Evolutionary conservation across 2,113 vertebrate species (phyloP), one percentile per base, ranked within the genome.

Genomic region (Rhabdornis inornatus): DNA sequence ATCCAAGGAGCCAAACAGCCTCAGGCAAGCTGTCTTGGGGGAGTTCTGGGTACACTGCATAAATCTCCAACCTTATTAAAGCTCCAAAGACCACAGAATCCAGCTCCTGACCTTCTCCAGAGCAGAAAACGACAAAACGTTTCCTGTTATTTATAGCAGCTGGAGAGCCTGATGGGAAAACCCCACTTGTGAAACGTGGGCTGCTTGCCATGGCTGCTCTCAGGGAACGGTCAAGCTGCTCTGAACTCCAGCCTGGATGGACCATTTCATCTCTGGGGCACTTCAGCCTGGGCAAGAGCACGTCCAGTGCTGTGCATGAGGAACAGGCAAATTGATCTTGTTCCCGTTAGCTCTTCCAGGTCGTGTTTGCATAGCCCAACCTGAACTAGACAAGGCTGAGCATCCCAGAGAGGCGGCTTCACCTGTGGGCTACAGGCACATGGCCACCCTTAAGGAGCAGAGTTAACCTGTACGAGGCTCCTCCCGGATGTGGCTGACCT

Each of bases 141-240:
- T 96, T 97, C 95, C 94, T 93, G 96, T 93, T 97, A 96, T 97
- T 97, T 96, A 96, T 96, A 97, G 95, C 92, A 87, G 95, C 80
- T 96, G 86, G 92, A 95, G 44, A 95, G 91, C 81, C 91, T 95
- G 96, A 94, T 94, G 96, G 96, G 96, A 97, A 97, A 97, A 81
- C 94, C 95, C 96, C 95, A 96, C 94, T 97, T 95, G 80, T 94
- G 91, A 96, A 96, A 94, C 0, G 0, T 0, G 83, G 96, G 95
- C 95, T 1, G 47, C 86, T 56, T 96, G 96, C 94, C 94, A 95
- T 0, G 4, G 72, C 10, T 39, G 42, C 80, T 94, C 66, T 55
- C 52, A 21, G 42, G 82, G 81, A 92, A 92, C 3, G 25, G 92
- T 75, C 72, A 78, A 57, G 83, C 44, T 3, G 71, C 86, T 90